Evolutionary conservation across 2,113 vertebrate genomes (phyloP).

Genomic region (Silurus meridionalis): DNA sequence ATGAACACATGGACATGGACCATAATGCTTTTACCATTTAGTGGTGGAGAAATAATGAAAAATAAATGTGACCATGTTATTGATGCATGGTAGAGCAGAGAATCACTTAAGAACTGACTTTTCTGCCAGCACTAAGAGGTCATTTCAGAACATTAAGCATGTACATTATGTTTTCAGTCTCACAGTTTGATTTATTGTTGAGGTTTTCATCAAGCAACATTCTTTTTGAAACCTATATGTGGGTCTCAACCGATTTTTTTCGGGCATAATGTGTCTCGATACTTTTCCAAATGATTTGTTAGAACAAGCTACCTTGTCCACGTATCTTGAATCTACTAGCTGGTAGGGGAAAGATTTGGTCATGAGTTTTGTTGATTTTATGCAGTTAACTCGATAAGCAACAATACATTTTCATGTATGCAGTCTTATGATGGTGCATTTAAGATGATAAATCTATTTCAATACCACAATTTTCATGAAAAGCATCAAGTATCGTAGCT

Average conservation of each 20-base stretch:
- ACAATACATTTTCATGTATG: background rate
- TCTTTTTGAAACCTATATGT: constrained; percentile 31
- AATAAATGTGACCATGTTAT: background rate
- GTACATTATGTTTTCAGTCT: constrained; percentile 12
- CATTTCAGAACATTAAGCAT: constrained; percentile 26
- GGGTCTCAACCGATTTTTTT: constrained; percentile 24
- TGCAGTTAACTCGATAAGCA: background rate
- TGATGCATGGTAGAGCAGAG: background rate
- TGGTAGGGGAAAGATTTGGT: background rate
- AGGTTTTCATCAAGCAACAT: constrained; percentile 20
- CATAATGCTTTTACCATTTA: background rate
- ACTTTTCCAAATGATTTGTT: background rate
- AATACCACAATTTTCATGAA: background rate
- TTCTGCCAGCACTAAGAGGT: constrained; percentile 9
- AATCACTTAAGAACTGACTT: background rate
- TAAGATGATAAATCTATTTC: background rate
- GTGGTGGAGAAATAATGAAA: background rate
- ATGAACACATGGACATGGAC: background rate
- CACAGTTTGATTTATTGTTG: constrained; percentile 22
- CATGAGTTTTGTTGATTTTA: background rate
- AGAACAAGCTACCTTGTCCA: background rate
- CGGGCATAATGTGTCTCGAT: background rate
- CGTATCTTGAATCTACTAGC: background rate
- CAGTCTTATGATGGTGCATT: background rate
- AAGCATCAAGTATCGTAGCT: background rate